Base-by-base conservation (phyloP, 2,113 vertebrate species). In the Toxotes jaculatrix region DNA sequence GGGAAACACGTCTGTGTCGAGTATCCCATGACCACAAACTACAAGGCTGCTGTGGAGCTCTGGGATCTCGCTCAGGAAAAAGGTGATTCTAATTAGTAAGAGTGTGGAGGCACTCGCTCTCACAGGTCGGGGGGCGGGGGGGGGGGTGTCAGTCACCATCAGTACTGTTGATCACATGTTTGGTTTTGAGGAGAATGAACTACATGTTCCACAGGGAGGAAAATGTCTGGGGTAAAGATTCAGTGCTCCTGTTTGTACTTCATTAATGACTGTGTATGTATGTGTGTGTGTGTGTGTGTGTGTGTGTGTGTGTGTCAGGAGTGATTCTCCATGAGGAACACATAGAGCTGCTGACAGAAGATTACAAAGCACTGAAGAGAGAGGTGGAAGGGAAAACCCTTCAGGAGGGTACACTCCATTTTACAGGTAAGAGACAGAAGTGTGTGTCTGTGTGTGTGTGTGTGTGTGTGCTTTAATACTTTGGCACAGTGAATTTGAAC, bases 1-100 rank as follows among this genome's bases (percentile, higher is more conserved):
- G 97, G 97, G 27, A 99, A 98, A 75, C 97, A 99, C 10, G 96
- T 99, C 49, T 97, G 97, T 0, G 97, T 99, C 0, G 98, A 99
- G 89, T 99, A 98, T 67, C 98, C 98, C 17, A 95, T 99, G 96
- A 87, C 96, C 0, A 73, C 97, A 71, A 96, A 92, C 72, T 87
- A 94, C 83, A 80, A 83, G 6, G 91, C 93, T 0, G 97, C 97
- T 8, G 92, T 73, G 75, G 95, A 97, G 2, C 95, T 99, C 23
- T 97, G 95, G 92, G 92, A 95, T 5, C 74, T 97, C 74, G 97
- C 97, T 8, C 92, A 96, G 68, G 82, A 95, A 64, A 98, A 97
- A 95, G 97, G 98, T 99, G 87, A 96, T 0, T 1, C 3, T 42
- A 6, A 31, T 43, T 45, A 31, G 4, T 51, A 21, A 56, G 17